A percentile compares a stretch with the other conserved stretches of the same genome.
These are phyloP conservation scores for Ostrea edulis DNA, from an alignment of 1,140 invertebrate species.

Conservation along the genomic window DNA sequence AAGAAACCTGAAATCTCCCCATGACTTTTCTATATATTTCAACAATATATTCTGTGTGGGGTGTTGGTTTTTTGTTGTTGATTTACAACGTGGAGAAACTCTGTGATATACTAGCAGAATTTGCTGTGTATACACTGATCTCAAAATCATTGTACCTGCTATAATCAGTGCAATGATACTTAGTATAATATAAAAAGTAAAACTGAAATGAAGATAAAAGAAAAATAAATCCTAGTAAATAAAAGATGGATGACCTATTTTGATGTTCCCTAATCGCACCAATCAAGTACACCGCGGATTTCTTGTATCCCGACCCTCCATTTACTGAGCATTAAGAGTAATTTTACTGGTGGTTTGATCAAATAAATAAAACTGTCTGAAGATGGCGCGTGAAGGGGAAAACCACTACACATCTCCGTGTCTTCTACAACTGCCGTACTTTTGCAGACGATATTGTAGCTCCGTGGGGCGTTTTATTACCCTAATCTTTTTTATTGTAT, in stretches of 20 bases:
- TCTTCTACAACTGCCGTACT: slow-evolving; percentile 28
- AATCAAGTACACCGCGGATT: not conserved
- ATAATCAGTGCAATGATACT: too few relatives aligned
- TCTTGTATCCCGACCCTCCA: not conserved
- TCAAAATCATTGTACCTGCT: too few relatives aligned
- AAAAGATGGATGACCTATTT: not conserved
- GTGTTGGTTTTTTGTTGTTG: too few relatives aligned
- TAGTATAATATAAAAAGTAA: too few relatives aligned
- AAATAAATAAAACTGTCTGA: slow-evolving; percentile 29
- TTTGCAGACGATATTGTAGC: slow-evolving; percentile 21
- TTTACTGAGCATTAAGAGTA: not conserved
- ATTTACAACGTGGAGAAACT: too few relatives aligned
- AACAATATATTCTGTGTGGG: too few relatives aligned
- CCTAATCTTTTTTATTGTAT: slow-evolving; percentile 36
- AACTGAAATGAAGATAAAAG: too few relatives aligned
- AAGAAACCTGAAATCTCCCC: too few relatives aligned
- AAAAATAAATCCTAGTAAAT: not conserved
- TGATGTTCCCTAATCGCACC: not conserved
- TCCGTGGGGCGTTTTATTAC: slow-evolving; percentile 29
- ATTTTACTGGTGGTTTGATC: slow-evolving; percentile 21
- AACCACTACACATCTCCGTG: slow-evolving; percentile 1
- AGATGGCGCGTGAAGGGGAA: not conserved
- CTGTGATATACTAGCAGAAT: too few relatives aligned
- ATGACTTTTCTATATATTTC: too few relatives aligned
- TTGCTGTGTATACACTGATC: too few relatives aligned